Conservation (phyloP, 2,888 invertebrate genomes). For the Exocentrus adspersus region DNA sequence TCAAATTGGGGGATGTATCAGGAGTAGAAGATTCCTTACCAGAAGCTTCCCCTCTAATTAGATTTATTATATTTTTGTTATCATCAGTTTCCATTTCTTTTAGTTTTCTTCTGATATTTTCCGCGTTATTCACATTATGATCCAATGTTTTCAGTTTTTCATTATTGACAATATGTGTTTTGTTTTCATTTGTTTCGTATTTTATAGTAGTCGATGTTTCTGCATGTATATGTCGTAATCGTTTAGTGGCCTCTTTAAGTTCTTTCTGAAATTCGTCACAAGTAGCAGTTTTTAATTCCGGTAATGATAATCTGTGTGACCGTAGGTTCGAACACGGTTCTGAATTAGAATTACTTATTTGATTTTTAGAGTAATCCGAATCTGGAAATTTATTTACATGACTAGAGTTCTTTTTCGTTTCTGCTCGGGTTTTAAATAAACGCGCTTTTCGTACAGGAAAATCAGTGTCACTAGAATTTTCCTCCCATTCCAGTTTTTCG, state of each 20-base stretch:
- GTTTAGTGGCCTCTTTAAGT: slow-evolving; percentile 62
- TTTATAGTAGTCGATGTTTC: slow-evolving; percentile 31
- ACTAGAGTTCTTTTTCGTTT: slow-evolving; percentile 67
- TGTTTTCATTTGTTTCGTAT: slow-evolving; percentile 57
- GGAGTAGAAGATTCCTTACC: slow-evolving; percentile 73
- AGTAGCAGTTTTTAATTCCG: slow-evolving; percentile 62
- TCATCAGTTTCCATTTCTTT: slow-evolving; percentile 66
- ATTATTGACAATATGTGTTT: slow-evolving; percentile 58
- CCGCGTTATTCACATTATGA: slow-evolving; percentile 58
- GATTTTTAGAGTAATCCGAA: slow-evolving; percentile 59
- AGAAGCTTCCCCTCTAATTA: slow-evolving; percentile 66
- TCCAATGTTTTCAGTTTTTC: slow-evolving; percentile 65
- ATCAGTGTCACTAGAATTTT: slow-evolving; percentile 41
- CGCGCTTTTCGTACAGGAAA: slow-evolving; percentile 68
- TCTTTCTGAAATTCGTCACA: slow-evolving; percentile 68
- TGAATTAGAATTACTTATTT: slow-evolving; percentile 40
- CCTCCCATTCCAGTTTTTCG: slow-evolving; percentile 31
- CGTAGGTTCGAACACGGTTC: slow-evolving; percentile 46
- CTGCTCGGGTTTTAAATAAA: slow-evolving; percentile 79
- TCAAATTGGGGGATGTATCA: slow-evolving; percentile 68
- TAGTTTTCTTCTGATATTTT: slow-evolving; percentile 66
- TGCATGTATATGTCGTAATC: slow-evolving; percentile 50
- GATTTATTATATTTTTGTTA: slow-evolving; percentile 63
- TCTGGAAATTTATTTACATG: slow-evolving; percentile 50
- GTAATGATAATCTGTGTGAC: slow-evolving; percentile 55